phyloP scores from a whole-genome alignment of 1,140 invertebrate genomes.

The Caerostris darwini region DNA sequence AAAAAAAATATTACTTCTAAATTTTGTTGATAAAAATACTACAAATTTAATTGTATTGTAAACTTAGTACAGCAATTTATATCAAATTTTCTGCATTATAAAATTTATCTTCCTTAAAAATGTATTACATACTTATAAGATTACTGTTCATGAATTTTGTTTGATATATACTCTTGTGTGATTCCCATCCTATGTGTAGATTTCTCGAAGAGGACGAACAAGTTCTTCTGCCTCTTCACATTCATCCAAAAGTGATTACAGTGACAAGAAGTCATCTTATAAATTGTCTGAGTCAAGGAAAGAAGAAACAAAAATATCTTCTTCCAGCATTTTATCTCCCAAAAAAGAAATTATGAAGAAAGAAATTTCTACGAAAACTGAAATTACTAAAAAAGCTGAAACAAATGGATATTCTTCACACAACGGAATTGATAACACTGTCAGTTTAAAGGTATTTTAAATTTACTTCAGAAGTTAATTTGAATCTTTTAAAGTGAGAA shows the following conservation, averaged over 20 bases:
- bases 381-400: constrained; percentile 46
- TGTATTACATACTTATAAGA: no score
- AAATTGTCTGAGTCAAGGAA: constrained; percentile 43
- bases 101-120: no score
- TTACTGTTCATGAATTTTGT: no score
- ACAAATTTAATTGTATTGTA: no score
- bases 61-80: no score
- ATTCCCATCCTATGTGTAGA: background rate
- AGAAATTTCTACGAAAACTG: constrained; percentile 47
- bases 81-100: no score
- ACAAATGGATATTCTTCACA: constrained; percentile 72
- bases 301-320: constrained; percentile 47
- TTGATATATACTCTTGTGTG: background rate
- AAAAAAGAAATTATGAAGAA: constrained; percentile 70
- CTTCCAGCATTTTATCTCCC: constrained; percentile 12
- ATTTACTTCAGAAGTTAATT: background rate
- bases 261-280: constrained; percentile 65
- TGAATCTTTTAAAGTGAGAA: background rate
- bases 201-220: constrained; percentile 58
- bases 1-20: no score
- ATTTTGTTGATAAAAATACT: no score
- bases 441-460: constrained; percentile 63
- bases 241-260: constrained; percentile 53
- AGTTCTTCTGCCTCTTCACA: constrained; percentile 61
- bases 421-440: constrained; percentile 65